phyloP scores from a whole-genome alignment of 2,888 invertebrate species.

The Latheticus oryzae region DNA sequence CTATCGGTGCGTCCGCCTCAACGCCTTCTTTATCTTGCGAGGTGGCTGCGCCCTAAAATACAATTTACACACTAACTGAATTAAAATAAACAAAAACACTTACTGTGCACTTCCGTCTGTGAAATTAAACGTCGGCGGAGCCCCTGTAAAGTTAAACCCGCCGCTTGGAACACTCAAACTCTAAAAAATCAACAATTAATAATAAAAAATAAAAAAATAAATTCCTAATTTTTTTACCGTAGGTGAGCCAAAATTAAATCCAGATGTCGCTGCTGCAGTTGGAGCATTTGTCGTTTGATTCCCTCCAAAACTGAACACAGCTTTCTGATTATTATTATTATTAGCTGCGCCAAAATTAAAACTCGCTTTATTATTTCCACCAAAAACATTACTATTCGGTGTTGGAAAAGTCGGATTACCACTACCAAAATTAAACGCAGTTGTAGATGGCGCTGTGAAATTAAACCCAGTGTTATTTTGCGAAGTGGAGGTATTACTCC shows the following conservation, averaged over 20 bases:
- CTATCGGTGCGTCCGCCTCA: constrained; percentile 64
- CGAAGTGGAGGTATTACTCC: constrained; percentile 24
- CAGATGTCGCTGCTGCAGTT: constrained; percentile 29
- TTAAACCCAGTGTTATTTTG: constrained; percentile 43
- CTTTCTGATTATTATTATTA: constrained; percentile 51
- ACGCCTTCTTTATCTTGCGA: constrained; percentile 66
- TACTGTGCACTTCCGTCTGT: constrained; percentile 66
- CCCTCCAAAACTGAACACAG: constrained; percentile 57
- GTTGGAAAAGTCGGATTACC: no score
- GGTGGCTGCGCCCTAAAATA: constrained; percentile 55
- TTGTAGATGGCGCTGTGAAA: constrained; percentile 46
- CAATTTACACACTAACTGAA: background rate
- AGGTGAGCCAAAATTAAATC: constrained; percentile 60
- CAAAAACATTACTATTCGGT: constrained; percentile 22
- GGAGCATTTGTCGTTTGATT: constrained; percentile 29
- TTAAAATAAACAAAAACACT: constrained; percentile 50
- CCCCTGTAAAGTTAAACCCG: constrained; percentile 59
- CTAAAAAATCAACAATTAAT: no score
- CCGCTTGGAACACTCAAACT: constrained; percentile 51
- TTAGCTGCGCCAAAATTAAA: constrained; percentile 57
- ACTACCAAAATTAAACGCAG: constrained; percentile 61
- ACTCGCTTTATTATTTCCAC: constrained; percentile 29
- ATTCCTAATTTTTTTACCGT: constrained; percentile 47
- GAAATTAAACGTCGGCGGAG: constrained; percentile 66
- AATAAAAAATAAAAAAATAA: constrained; percentile 37